Percentiles rank a stretch among this genome's conserved stretches.
phyloP scores from a whole-genome alignment of 1,140 invertebrate species.

The Drosophila sp. region DNA sequence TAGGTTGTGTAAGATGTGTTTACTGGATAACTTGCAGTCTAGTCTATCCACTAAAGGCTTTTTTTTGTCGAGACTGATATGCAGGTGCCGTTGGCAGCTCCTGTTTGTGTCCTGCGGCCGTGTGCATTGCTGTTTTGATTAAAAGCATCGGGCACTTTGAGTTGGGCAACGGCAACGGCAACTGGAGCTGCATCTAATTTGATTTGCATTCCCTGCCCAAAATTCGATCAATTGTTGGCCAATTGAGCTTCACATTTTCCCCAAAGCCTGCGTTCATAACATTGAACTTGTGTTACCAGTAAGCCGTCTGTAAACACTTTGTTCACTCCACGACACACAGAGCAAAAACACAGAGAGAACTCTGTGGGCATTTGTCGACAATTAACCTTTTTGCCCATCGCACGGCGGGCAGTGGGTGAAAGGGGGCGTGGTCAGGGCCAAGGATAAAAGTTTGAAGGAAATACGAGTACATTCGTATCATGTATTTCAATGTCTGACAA shows the following conservation, averaged over 20 bases:
- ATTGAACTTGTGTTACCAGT: constrained; percentile 19
- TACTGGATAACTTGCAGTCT: not conserved
- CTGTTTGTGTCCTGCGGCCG: constrained; percentile 18
- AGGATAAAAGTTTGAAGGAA: constrained; percentile 34
- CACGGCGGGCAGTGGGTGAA: not conserved
- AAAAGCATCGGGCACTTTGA: constrained; percentile 65
- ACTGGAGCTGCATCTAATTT: constrained; percentile 56
- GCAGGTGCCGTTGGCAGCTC: not conserved
- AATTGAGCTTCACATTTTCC: constrained; percentile 41
- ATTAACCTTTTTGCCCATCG: constrained; percentile 61
- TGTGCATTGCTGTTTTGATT: constrained; percentile 66
- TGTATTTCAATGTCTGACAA: constrained; percentile 59
- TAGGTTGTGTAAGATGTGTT: no score
- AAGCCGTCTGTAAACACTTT: not conserved
- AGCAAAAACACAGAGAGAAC: not conserved
- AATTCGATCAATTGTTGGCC: constrained; percentile 53
- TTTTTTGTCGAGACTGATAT: not conserved
- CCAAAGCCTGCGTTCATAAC: not conserved
- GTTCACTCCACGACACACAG: not conserved
- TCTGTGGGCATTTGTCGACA: constrained; percentile 43
- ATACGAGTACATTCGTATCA: constrained; percentile 27
- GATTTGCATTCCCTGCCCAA: constrained; percentile 61
- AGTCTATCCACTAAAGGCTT: no score
- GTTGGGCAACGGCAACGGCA: constrained; percentile 5
- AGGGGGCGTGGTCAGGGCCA: not conserved